Percentiles rank a stretch among this genome's conserved stretches.
These are phyloP conservation scores for Zalophus californianus DNA, from an alignment of 2,797 vertebrate genomes.

Conservation along the genomic window DNA sequence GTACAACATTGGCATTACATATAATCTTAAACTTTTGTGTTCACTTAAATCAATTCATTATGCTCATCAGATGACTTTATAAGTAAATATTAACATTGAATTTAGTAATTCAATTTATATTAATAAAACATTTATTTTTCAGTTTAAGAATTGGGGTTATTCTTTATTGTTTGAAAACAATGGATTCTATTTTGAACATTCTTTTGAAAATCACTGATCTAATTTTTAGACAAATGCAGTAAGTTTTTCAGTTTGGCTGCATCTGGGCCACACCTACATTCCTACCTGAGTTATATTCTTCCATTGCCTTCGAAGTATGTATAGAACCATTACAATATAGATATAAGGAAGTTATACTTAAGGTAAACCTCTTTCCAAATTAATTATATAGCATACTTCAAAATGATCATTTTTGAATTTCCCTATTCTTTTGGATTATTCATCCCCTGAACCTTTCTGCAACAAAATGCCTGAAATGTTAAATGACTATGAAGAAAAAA, in stretches of 20 bases:
- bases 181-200: background rate
- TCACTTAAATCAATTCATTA: background rate
- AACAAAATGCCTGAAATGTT: background rate
- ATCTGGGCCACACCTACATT: background rate
- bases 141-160: background rate
- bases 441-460: background rate
- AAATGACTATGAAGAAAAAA: background rate
- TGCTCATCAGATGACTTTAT: background rate
- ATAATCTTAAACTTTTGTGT: conserved; percentile 10
- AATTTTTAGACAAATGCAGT: background rate
- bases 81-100: background rate
- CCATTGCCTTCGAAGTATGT: background rate
- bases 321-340: background rate
- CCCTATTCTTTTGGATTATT: background rate
- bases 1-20: background rate
- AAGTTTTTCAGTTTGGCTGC: background rate
- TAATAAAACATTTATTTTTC: background rate
- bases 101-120: background rate
- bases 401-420: background rate
- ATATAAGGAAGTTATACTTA: background rate
- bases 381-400: background rate
- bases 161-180: conserved; percentile 29
- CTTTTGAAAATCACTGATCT: background rate
- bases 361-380: background rate
- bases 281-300: background rate